These are phyloP conservation scores for Limenitis camilla DNA, from an alignment of 2,888 invertebrate species.

Conservation along the genomic window DNA sequence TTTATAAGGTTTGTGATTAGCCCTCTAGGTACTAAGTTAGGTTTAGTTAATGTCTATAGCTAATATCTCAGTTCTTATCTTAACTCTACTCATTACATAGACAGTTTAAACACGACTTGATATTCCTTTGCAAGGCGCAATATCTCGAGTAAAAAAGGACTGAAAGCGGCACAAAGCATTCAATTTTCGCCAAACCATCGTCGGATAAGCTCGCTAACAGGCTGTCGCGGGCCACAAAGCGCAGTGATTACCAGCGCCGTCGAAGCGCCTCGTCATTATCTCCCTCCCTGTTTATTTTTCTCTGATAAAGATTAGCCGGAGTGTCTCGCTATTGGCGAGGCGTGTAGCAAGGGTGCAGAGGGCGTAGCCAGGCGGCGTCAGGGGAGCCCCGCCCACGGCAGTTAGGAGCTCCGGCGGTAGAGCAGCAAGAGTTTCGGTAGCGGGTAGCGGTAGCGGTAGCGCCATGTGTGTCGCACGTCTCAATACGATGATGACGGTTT, in stretches of 20 bases:
- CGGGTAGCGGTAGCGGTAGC: no score
- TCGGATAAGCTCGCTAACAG: constrained; percentile 55
- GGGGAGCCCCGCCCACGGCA: constrained; percentile 41
- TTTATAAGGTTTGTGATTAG: no score
- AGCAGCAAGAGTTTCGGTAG: not conserved
- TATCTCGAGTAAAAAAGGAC: constrained; percentile 32
- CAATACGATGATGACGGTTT: no score
- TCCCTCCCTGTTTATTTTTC: constrained; percentile 73
- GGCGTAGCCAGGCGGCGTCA: constrained; percentile 33
- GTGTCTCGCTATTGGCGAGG: constrained; percentile 64
- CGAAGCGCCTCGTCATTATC: constrained; percentile 64
- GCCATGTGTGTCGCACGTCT: no score
- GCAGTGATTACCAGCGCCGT: constrained; percentile 63
- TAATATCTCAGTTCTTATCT: not conserved
- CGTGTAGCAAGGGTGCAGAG: constrained; percentile 42
- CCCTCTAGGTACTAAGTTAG: no score
- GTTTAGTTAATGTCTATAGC: not conserved
- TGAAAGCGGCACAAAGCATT: constrained; percentile 37
- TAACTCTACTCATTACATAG: not conserved
- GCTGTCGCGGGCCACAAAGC: constrained; percentile 65
- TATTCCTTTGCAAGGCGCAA: constrained; percentile 26
- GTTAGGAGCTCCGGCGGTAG: constrained; percentile 33
- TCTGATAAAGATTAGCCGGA: constrained; percentile 72
- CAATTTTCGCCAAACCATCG: constrained; percentile 64
- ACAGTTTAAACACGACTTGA: constrained; percentile 34